These are phyloP conservation scores for Dendrocopos noguchii DNA, from an alignment of 2,113 vertebrate species.

Conservation along the genomic window DNA sequence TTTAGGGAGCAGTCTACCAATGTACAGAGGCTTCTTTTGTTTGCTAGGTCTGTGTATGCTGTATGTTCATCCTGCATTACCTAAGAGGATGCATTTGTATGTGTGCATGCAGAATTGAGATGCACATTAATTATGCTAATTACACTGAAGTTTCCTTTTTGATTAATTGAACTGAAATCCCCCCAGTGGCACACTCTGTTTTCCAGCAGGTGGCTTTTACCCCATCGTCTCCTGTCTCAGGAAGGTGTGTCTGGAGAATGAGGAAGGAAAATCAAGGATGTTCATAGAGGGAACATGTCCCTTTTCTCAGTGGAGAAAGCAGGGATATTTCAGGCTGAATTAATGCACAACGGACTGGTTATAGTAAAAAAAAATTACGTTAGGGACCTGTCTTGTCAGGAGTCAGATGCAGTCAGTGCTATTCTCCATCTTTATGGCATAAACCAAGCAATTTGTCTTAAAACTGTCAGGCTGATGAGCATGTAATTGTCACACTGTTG, in stretches of 20 bases:
- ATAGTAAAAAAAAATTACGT: not conserved
- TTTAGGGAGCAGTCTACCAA: not conserved
- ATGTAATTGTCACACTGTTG: slow-evolving; percentile 32
- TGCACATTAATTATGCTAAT: not conserved
- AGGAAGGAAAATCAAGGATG: not conserved
- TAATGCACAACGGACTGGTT: not conserved
- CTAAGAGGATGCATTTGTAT: not conserved
- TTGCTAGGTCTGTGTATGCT: not conserved
- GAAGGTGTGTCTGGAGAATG: not conserved
- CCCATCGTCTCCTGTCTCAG: not conserved
- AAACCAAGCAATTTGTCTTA: slow-evolving; percentile 31
- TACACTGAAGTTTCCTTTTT: not conserved
- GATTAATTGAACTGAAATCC: not conserved
- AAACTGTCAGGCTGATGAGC: slow-evolving; percentile 31
- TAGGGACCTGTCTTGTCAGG: not conserved
- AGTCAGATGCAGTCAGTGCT: not conserved
- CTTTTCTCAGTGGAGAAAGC: not conserved
- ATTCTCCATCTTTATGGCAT: not conserved
- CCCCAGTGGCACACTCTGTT: not conserved
- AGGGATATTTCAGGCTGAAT: not conserved
- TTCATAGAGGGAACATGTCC: not conserved
- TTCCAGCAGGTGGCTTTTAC: not conserved
- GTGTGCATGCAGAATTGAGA: not conserved
- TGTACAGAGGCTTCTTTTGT: not conserved
- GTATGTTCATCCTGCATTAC: not conserved